Conservation (phyloP, 2,888 invertebrate species). For the Pristionchus fissidentatus region DNA sequence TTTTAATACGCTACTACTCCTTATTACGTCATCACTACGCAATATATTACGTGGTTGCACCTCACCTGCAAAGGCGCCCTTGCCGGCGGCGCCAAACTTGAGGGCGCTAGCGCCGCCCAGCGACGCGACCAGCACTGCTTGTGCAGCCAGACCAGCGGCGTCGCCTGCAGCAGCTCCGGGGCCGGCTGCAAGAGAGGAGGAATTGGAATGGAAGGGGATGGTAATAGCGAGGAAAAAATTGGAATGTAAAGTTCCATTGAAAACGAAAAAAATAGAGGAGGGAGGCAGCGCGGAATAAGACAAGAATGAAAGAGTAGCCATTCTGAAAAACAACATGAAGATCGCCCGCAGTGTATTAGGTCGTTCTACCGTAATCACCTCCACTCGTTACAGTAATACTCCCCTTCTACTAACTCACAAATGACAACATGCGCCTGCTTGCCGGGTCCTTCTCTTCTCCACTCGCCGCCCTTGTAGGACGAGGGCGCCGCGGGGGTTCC, state of each 20-base stretch:
- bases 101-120: neutral
- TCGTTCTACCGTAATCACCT: neutral
- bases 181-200: slow-evolving; percentile 21
- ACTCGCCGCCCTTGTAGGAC: slow-evolving; percentile 32
- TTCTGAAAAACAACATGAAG: too few species aligned
- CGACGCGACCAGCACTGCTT: slow-evolving; percentile 43
- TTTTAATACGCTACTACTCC: neutral
- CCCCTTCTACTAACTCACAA: slow-evolving; percentile 38
- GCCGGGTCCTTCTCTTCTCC: neutral
- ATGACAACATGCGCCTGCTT: slow-evolving; percentile 34
- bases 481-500: neutral
- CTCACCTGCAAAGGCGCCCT: slow-evolving; percentile 35
- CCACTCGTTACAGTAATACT: too few species aligned
- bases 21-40: too few species aligned
- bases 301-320: too few species aligned
- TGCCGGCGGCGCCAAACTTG: slow-evolving; percentile 34
- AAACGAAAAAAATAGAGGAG: too few species aligned
- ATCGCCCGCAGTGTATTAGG: too few species aligned
- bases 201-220: too few species aligned
- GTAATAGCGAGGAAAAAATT: too few species aligned
- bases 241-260: too few species aligned
- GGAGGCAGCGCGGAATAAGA: too few species aligned
- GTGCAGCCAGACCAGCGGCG: slow-evolving; percentile 34
- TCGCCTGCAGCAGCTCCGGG: slow-evolving; percentile 27
- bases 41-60: too few species aligned